Evolutionary conservation across 2,888 invertebrate genomes (phyloP).

Genomic region (Amblyteles armatorius): DNA sequence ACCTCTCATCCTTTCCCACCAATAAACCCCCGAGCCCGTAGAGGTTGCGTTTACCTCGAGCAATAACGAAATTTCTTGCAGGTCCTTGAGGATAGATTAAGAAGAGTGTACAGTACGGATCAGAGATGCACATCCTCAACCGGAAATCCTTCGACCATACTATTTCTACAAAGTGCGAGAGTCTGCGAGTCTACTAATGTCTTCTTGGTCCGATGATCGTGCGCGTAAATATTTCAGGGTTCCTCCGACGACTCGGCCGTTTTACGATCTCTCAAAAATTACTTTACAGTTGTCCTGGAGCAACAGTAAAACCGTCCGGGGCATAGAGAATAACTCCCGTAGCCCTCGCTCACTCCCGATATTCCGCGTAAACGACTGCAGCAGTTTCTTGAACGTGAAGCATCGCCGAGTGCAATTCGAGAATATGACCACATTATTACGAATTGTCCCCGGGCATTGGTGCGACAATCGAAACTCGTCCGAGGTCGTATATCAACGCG

Average conservation of each 20-base stretch:
- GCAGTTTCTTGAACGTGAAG: not conserved
- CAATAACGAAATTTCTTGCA: slow-evolving; percentile 38
- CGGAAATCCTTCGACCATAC: slow-evolving; percentile 28
- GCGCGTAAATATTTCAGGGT: slow-evolving; percentile 72
- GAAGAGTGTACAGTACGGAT: slow-evolving; percentile 13
- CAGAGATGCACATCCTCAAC: slow-evolving; percentile 4
- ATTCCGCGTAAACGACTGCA: not conserved
- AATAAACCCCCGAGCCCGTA: slow-evolving; percentile 57
- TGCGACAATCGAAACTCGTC: slow-evolving; percentile 71
- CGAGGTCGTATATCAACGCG: slow-evolving; percentile 71
- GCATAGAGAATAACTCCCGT: slow-evolving; percentile 21
- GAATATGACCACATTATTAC: slow-evolving; percentile 75
- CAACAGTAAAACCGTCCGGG: slow-evolving; percentile 70
- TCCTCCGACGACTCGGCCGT: slow-evolving; percentile 51
- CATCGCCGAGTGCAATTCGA: slow-evolving; percentile 52
- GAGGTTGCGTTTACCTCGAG: slow-evolving; percentile 46
- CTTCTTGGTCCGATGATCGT: slow-evolving; percentile 73
- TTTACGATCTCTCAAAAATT: slow-evolving; percentile 76
- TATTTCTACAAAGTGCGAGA: slow-evolving; percentile 32
- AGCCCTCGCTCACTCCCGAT: not conserved
- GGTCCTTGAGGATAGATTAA: slow-evolving; percentile 68
- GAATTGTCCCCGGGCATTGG: slow-evolving; percentile 73
- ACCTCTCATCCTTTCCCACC: slow-evolving; percentile 38
- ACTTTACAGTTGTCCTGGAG: slow-evolving; percentile 73
- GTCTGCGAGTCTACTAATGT: slow-evolving; percentile 45